These are phyloP conservation scores for Phaenicophaeus curvirostris DNA, from an alignment of 2,797 vertebrate genomes.

Conservation along the genomic window DNA sequence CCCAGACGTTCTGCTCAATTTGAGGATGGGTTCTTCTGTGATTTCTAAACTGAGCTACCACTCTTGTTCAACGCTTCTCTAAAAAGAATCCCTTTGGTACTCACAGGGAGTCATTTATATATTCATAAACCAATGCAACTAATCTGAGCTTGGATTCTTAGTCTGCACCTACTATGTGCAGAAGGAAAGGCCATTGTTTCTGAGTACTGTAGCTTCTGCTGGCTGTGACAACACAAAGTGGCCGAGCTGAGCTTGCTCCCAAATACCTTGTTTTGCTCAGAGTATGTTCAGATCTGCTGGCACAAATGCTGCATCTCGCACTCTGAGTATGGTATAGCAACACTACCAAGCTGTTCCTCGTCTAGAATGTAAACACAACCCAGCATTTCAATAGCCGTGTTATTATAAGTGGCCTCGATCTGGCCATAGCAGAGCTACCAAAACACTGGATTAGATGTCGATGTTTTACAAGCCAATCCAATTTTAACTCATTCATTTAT, in stretches of 20 bases:
- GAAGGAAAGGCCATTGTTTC: not conserved
- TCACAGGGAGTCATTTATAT: not conserved
- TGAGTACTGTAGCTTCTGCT: not conserved
- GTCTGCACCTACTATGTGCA: not conserved
- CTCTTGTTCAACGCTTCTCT: not conserved
- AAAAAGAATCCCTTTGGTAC: not conserved
- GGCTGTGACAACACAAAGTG: accelerated
- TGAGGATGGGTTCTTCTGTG: not conserved
- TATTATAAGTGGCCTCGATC: slow-evolving; percentile 17
- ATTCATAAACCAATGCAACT: not conserved
- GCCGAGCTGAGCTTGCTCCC: not conserved
- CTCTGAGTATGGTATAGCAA: not conserved
- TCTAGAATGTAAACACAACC: slow-evolving; percentile 8
- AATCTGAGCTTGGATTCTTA: not conserved
- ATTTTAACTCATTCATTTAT: slow-evolving; percentile 35
- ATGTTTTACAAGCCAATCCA: not conserved
- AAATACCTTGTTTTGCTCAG: not conserved
- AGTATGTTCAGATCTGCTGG: not conserved
- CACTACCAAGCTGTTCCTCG: not conserved
- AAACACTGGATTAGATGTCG: not conserved
- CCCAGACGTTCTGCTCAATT: not conserved
- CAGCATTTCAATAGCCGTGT: not conserved
- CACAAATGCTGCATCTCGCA: not conserved
- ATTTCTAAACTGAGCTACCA: not conserved
- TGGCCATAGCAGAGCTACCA: not conserved